Percentiles rank a stretch among this genome's conserved stretches.
These are phyloP conservation scores for Micrastur ruficollis DNA, from an alignment of 2,797 vertebrate genomes.

Conservation along the genomic window DNA sequence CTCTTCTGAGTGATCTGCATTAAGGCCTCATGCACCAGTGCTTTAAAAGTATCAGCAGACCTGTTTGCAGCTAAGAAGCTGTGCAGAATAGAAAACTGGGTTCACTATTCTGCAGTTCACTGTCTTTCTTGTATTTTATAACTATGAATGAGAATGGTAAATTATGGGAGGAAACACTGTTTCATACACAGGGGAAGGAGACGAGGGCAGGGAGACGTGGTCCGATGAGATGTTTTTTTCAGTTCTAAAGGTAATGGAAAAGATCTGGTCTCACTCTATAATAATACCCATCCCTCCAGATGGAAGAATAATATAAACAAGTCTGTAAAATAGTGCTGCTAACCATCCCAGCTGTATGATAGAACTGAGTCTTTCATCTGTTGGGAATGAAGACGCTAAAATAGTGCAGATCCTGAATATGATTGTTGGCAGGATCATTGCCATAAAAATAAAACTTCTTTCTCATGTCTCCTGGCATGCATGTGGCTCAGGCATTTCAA, in stretches of 20 bases:
- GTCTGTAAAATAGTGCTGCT: not conserved
- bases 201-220: not conserved
- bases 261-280: not conserved
- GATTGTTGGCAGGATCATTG: not conserved
- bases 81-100: not conserved
- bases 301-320: not conserved
- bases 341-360: not conserved
- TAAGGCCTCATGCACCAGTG: not conserved
- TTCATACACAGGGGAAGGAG: not conserved
- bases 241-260: not conserved
- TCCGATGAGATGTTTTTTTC: not conserved
- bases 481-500: not conserved
- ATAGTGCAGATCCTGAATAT: not conserved
- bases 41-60: not conserved
- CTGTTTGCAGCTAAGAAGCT: constrained; percentile 1
- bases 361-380: not conserved
- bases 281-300: not conserved
- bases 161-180: not conserved
- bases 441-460: not conserved
- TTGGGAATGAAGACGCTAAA: not conserved
- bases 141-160: not conserved
- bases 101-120: not conserved
- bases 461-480: not conserved
- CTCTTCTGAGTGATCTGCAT: not conserved
- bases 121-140: not conserved